Base-by-base conservation (phyloP, 2,113 vertebrate genomes). In the Garra rufa region DNA sequence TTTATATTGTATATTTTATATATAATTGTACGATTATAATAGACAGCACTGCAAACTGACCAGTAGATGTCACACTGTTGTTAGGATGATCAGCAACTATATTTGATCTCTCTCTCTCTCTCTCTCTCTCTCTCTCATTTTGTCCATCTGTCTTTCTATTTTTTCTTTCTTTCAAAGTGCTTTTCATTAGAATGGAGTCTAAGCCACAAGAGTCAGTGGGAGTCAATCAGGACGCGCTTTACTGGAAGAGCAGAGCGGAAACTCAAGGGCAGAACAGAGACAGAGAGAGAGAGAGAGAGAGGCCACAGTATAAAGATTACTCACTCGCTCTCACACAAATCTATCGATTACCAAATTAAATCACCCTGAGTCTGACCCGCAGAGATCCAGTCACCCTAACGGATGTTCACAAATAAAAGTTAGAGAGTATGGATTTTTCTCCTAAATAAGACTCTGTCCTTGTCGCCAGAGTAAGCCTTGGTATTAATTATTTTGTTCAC, bases 291-390 rank as follows among this genome's bases (percentile, higher is more conserved):
- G 46, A 15, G 48, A 17, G 1, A 43, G 43, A 6, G 43, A 43
- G 43, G 83, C 85, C 78, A 84, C 89, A 90, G 87, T 91, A 91
- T 92, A 93, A 90, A 89, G 89, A 93, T 93, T 92, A 94, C 87
- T 63, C 74, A 63, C 83, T 91, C 81, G 88, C 82, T 73, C 87
- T 91, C 88, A 87, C 90, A 92, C 88, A 93, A 92, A 92, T 77
- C 87, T 91, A 95, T 93, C 84, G 92, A 94, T 93, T 93, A 86
- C 85, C 77, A 89, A 94, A 92, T 92, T 87, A 91, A 92, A 91
- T 93, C 89, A 88, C 81, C 82, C 61, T 3, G 88, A 19, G 38
- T 70, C 75, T 81, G 86, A 76, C 80, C 82, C 26, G 28, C 70
- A 83, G 82, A 84, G 88, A 85, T 70, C 87, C 81, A 69, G 43